Percentiles rank a stretch among this genome's conserved stretches.
phyloP scores from a whole-genome alignment of 2,797 vertebrate genomes.

The Melanogrammus aeglefinus region DNA sequence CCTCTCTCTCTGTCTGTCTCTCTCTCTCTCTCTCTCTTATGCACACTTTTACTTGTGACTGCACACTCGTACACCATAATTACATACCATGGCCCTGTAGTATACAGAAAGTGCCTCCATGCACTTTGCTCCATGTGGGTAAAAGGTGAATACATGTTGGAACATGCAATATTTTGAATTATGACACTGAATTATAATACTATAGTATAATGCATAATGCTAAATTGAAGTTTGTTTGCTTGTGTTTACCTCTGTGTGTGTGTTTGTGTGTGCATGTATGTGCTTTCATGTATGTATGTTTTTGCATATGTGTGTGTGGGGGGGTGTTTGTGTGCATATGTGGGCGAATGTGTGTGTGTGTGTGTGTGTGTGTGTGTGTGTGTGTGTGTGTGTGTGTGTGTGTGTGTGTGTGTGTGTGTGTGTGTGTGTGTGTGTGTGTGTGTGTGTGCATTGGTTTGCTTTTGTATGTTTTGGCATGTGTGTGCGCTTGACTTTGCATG shows the following conservation, averaged over 20 bases:
- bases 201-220: background rate
- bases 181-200: background rate
- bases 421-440: too few species aligned
- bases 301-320: background rate
- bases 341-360: background rate
- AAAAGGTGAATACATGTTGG: background rate
- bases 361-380: background rate
- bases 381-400: too few species aligned
- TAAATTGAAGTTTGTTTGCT: background rate
- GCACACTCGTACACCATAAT: background rate
- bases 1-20: background rate
- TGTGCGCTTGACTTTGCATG: too few species aligned
- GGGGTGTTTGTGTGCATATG: slow-evolving; percentile 46
- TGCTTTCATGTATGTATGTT: background rate
- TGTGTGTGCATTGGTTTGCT: too few species aligned
- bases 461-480: too few species aligned
- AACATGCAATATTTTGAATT: background rate
- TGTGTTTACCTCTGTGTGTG: background rate
- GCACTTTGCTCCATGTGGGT: background rate
- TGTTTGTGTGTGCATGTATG: background rate
- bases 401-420: too few species aligned
- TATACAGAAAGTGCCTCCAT: background rate
- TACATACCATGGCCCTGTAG: background rate
- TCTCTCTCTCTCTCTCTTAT: too few species aligned
- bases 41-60: background rate